phyloP scores from a whole-genome alignment of 2,113 vertebrate species.

The Channa argus region DNA sequence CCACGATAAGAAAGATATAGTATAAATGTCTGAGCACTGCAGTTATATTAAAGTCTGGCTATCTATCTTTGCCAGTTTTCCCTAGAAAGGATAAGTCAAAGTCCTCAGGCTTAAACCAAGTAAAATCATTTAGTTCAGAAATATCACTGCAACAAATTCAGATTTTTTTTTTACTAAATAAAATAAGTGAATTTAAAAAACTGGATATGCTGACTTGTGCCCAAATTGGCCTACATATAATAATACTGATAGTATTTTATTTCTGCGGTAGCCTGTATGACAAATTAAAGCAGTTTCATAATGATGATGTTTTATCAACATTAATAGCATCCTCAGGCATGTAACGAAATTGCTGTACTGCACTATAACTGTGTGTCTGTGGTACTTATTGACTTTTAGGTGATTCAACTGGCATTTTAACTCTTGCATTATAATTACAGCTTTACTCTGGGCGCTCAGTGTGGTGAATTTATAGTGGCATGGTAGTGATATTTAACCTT shows the following conservation, averaged over 20 bases:
- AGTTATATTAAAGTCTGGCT: not conserved
- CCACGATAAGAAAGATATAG: not conserved
- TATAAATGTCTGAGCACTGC: not conserved
- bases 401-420: not conserved
- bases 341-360: no score
- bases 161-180: not conserved
- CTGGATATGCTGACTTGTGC: not conserved
- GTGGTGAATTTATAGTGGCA: not conserved
- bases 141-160: slow-evolving; percentile 1
- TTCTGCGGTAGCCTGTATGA: not conserved
- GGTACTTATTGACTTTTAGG: not conserved
- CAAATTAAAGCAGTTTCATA: slow-evolving; percentile 6
- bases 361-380: not conserved
- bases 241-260: not conserved
- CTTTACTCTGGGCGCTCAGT: not conserved
- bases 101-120: not conserved
- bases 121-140: not conserved
- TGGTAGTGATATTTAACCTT: not conserved
- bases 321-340: slow-evolving; percentile 10
- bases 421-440: not conserved
- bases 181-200: not conserved
- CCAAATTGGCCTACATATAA: not conserved
- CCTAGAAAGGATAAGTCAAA: not conserved
- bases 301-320: not conserved
- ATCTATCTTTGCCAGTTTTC: not conserved